Base-by-base conservation (phyloP, 1,140 invertebrate genomes). In the Nasonia longicornis region DNA sequence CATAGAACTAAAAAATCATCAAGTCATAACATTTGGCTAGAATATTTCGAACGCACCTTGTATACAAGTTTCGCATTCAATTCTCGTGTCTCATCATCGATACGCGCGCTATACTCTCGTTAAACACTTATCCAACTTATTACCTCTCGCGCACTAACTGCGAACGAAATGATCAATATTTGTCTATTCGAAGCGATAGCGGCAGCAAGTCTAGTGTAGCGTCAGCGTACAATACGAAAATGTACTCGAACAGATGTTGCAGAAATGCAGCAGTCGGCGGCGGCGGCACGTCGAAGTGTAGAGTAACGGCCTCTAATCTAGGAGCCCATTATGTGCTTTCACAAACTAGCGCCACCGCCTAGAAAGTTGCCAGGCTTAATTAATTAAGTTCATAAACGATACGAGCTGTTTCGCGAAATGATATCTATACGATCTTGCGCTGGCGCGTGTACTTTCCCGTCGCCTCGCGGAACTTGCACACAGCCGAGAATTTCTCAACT, bases 351-450 rank as follows among this genome's bases (percentile, higher is more conserved):
- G n/a, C 42, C 7, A 35, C 1, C 29, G 52, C 22, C n/a, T 31
- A 14, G 35, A 67, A 74, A 80, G 35, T 74, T 67, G 31, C n/a
- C 29, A 66, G 26, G 38, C 42, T 48, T 80, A 80, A 80, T 80
- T 80, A 80, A 80, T 80, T 74, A 80, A 80, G 52, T 74, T 80
- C 31, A 67, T 67, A 74, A 73, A 74, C 38, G 71, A 74, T 80
- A 74, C 63, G 63, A 74, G 58, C 20, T 80, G 26, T 74, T 73
- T 67, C 70, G 22, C 2, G 38, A 74, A 67, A 74, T 74, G 74
- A 72, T 74, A 74, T 74, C 22, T 45, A 79, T 63, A 72, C 20
- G 16, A 66, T 67, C 66, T 70, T 70, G 11, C 16, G 38, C 35
- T 70, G 0, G 29, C 26, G n/a, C 26, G 38, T 35, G 14, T 14